Base-by-base conservation (phyloP, 2,113 vertebrate genomes). In the Athene cunicularia region DNA sequence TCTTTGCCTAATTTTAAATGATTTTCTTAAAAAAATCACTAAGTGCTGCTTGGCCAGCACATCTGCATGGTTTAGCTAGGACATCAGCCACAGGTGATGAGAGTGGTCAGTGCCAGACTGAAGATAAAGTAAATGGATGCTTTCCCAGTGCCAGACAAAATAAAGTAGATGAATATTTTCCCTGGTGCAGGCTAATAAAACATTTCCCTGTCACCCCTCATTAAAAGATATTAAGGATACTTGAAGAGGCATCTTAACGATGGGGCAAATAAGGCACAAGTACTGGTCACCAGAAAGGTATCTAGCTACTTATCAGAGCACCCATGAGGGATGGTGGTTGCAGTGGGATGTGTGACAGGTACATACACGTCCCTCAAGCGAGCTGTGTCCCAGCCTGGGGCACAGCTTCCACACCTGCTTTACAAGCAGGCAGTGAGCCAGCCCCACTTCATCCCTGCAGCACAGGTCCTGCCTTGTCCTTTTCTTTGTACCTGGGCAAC, bases 401-500 rank as follows among this genome's bases (percentile, higher is more conserved):
- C 79, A 47, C 0, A 1, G 32, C 30, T 94, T 88, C 66, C 56
- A 23, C 24, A 8, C 32, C 43, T 0, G 0, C 20, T 80, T 86
- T 64, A 22, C 27, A 68, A 59, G 21, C 62, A 86, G 75, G 58
- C 75, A 73, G 23, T 22, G 72, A 77, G 76, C 49, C 84, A 91
- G 63, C 16, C 33, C 10, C 0, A 0, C 49, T 70, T 73, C 0
- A 0, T 39, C 53, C 50, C 11, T 19, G 9, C n/a, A 58, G 63
- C 49, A 5, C 33, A 15, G 67, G 49, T 80, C 9, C 33, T 49
- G 14, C 41, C 37, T 62, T 66, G 73, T 66, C 30, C 24, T 87
- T 71, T 80, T 58, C 41, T 47, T 74, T 4, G 0, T 9, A 24
- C 9, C 9, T 1, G 1, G 47, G 22, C 14, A 24, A 9, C 13